phyloP scores from a whole-genome alignment of 2,888 invertebrate species.

The Phania funesta region DNA sequence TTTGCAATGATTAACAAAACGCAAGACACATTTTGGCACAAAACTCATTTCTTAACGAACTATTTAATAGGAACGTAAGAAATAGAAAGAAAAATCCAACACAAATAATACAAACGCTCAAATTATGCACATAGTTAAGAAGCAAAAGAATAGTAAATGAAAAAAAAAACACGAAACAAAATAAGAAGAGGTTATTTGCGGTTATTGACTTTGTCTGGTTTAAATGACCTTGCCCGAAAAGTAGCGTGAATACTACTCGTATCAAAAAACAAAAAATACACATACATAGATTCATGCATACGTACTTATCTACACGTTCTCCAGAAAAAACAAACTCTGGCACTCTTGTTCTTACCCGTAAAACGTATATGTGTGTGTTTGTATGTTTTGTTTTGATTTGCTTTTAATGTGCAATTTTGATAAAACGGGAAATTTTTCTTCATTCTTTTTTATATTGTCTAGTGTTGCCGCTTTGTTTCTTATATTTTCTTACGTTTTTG shows the following conservation, averaged over 20 bases:
- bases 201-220: slow-evolving; percentile 80
- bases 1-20: neutral
- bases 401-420: slow-evolving; percentile 20
- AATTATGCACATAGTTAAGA: neutral
- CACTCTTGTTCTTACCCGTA: neutral
- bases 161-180: slow-evolving; percentile 28
- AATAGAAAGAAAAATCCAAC: slow-evolving; percentile 20
- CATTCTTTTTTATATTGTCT: neutral
- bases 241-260: slow-evolving; percentile 69
- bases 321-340: slow-evolving; percentile 18
- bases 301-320: slow-evolving; percentile 34
- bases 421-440: slow-evolving; percentile 48
- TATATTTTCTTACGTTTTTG: no score
- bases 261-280: slow-evolving; percentile 36
- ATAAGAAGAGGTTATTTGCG: slow-evolving; percentile 79
- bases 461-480: slow-evolving; percentile 7
- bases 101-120: neutral
- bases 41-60: neutral
- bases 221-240: slow-evolving; percentile 81
- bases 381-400: neutral
- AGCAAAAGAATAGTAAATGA: slow-evolving; percentile 40
- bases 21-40: slow-evolving; percentile 6
- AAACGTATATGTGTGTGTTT: neutral
- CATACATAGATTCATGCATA: no score
- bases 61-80: neutral